Base-by-base conservation (phyloP, 2,113 vertebrate genomes). In the Psephotus haematonotus region DNA sequence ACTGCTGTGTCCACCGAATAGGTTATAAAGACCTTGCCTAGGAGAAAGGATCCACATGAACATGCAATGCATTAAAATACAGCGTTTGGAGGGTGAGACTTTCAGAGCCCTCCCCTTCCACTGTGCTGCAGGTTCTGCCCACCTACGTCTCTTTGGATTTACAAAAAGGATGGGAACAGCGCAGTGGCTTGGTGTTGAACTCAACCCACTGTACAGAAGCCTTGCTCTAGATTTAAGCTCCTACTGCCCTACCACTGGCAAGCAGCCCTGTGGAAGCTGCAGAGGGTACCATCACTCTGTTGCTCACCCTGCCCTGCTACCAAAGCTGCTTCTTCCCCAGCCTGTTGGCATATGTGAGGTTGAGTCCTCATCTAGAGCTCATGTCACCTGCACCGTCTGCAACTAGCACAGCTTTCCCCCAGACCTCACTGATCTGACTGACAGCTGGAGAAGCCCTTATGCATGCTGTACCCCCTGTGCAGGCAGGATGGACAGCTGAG, bases 11-110 rank as follows among this genome's bases (percentile, higher is more conserved):
- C 98, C 96, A 98, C 93, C 0, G 98, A 98, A 82, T 98, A 98
- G 53, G 98, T 98, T 96, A 98, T 98, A 53, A 98, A 98, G 78
- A 98, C 98, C 92, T 98, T 98, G 71, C 98, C 98, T 98, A 92
- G 68, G 76, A 94, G 74, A 98, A 88, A 97, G 76, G 97, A 65
- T 65, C 46, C 29, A 24, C 41, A 70, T 35, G 43, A 94, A 85
- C 94, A 92, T 8, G 10, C 37, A 46, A 79, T 7, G 7, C 53
- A n/a, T 60, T 62, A 49, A 80, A 84, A 88, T 5, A 70, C 19
- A 60, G 17, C 37, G 22, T 50, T 55, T 12, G 27, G 59, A 60
- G 59, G 27, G 16, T 13, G 71, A 82, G 33, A 90, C 72, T 85
- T 50, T 10, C 35, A 57, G 28, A 74, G 60, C 29, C 70, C 24